Evolutionary conservation across 2,113 vertebrate species (phyloP).

Genomic region (Alouatta palliata): DNA sequence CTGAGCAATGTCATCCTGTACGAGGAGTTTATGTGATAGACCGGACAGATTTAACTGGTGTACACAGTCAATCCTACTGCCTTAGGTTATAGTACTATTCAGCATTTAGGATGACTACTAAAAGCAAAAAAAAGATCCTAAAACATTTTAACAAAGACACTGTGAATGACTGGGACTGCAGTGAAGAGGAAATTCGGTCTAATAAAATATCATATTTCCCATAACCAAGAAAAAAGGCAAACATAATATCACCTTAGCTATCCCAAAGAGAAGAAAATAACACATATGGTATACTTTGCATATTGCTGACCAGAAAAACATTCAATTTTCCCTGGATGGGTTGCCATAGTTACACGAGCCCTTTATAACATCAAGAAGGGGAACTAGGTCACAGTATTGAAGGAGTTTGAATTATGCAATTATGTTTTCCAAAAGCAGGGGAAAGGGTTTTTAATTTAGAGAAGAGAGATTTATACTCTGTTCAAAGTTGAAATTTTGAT

Average conservation of each 20-base stretch:
- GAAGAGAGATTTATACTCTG: conserved; percentile 31
- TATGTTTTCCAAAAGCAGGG: conserved; percentile 63
- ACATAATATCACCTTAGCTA: conserved; percentile 44
- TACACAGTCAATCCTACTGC: not conserved
- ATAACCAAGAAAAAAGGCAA: conserved; percentile 48
- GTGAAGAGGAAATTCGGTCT: conserved; percentile 35
- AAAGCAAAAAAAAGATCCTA: not conserved
- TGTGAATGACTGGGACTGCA: not conserved
- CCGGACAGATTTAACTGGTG: not conserved
- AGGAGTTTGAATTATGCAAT: conserved; percentile 75
- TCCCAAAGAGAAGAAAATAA: conserved; percentile 60
- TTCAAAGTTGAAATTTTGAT: conserved; percentile 45
- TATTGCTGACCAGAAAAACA: conserved; percentile 78
- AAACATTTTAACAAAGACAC: conserved; percentile 37
- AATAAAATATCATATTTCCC: conserved; percentile 23
- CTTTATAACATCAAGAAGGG: conserved; percentile 74
- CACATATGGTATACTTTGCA: conserved; percentile 68
- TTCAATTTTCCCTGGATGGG: conserved; percentile 69
- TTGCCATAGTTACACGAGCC: conserved; percentile 77
- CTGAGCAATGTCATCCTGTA: not conserved
- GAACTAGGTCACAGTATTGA: conserved; percentile 76
- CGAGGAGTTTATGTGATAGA: not conserved
- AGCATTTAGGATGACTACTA: not conserved
- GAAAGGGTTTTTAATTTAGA: conserved; percentile 40
- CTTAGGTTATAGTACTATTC: not conserved